Base-by-base conservation (phyloP, 2,797 vertebrate genomes). In the Microctenopoma stevenorrisi region DNA sequence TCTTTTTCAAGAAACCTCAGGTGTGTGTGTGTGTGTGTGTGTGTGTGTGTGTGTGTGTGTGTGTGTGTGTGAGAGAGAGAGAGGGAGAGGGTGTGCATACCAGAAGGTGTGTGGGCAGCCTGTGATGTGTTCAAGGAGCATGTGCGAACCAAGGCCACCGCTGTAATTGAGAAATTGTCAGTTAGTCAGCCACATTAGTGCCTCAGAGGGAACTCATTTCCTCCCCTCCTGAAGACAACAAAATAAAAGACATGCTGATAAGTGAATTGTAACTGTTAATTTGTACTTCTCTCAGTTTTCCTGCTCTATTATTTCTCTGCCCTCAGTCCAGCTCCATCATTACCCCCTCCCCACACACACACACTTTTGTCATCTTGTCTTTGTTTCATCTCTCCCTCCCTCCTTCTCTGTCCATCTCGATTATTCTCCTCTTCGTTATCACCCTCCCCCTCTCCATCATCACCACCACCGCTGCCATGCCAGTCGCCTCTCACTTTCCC, bases 351-450 rank as follows among this genome's bases (percentile, higher is more conserved):
- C 71, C 55, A 22, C 22, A 22, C 48, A 49, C 30, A 66, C 60
- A 66, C 64, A 73, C 88, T 80, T 87, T 81, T 89, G 72, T 79
- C 76, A 49, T 86, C 74, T 69, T 50, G 59, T 76, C 81, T 89
- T 88, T 91, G 86, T 91, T 79, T 74, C 81, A 55, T 73, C 54
- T 35, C 66, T 56, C 64, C 82, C 76, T 61, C 68, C 83, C 79
- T 82, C 72, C 76, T 81, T 76, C 71, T 88, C 90, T 87, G 85
- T 90, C 89, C 65, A 82, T 90, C 91, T 83, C 64, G 40, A 88
- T 91, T 90, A 90, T 82, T 71, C 66, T 84, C 85, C 57, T 60
- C 73, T 74, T 42, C 51, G 13, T 87, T 86, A 76, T 70, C 82
- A 33, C 78, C 62, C 64, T 26, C 42, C 50, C 8, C 43, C 15